Evolutionary conservation across 2,113 vertebrate species (phyloP).

Genomic region (Calidris pygmaea): DNA sequence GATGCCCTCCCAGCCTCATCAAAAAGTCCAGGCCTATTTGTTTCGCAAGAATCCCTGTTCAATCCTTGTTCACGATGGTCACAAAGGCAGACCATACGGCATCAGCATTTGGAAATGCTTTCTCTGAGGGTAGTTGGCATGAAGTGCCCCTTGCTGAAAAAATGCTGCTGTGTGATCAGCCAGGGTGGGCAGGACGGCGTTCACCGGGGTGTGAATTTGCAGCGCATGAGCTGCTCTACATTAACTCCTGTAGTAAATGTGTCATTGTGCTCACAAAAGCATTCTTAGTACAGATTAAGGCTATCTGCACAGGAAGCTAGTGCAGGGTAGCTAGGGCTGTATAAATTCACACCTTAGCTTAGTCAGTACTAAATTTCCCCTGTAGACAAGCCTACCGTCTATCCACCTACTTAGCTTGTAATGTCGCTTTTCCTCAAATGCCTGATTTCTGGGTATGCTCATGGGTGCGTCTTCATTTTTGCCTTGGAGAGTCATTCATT

Average conservation of each 20-base stretch:
- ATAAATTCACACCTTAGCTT: slow-evolving; percentile 21
- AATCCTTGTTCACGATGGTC: neutral
- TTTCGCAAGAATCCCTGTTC: neutral
- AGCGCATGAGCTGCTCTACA: neutral
- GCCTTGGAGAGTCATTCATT: neutral
- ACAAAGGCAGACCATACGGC: neutral
- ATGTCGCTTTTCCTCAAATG: neutral
- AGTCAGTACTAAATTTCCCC: neutral
- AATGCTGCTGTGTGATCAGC: neutral
- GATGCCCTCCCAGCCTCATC: neutral
- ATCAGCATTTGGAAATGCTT: neutral
- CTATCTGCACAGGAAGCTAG: slow-evolving; percentile 15
- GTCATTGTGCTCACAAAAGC: slow-evolving; percentile 29
- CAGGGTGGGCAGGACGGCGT: neutral
- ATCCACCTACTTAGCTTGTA: neutral
- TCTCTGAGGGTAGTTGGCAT: neutral
- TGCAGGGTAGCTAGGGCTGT: neutral
- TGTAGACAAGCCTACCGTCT: neutral
- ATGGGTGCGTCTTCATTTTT: neutral
- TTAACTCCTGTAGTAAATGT: slow-evolving; percentile 35
- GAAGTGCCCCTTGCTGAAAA: neutral
- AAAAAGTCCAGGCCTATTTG: neutral
- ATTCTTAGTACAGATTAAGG: slow-evolving; percentile 14
- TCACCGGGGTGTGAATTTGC: neutral
- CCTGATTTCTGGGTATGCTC: neutral